Percentiles rank a stretch among this genome's conserved stretches.
phyloP scores from a whole-genome alignment of 2,113 vertebrate species.

The Toxotes chatareus region DNA sequence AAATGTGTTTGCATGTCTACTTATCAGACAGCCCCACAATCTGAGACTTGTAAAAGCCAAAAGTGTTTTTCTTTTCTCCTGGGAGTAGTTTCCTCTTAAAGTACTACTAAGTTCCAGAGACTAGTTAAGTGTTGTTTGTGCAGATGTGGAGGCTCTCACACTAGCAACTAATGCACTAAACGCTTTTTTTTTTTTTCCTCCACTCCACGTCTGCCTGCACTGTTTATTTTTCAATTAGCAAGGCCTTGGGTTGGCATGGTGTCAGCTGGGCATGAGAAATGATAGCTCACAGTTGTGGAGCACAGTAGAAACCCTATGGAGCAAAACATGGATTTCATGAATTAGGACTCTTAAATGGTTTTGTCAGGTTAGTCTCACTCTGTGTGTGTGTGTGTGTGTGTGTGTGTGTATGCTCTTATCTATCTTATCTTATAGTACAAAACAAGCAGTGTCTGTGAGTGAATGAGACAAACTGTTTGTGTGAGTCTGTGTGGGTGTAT shows the following conservation, averaged over 20 bases:
- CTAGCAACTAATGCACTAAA: constrained; percentile 2
- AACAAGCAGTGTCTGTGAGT: no score
- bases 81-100: constrained; percentile 43
- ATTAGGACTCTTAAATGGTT: not conserved
- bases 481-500: no score
- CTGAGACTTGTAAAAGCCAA: not conserved
- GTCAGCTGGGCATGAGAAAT: constrained; percentile 16
- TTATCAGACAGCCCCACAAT: constrained; percentile 25
- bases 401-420: no score
- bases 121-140: constrained; percentile 42
- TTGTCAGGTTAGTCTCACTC: not conserved
- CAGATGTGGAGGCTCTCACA: constrained; percentile 32
- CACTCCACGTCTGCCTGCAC: constrained; percentile 4
- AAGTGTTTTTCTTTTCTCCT: constrained; percentile 29
- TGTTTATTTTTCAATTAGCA: constrained; percentile 56
- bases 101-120: not conserved
- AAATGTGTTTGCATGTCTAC: constrained; percentile 34
- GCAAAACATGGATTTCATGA: no score
- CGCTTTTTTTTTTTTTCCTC: not conserved
- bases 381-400: no score
- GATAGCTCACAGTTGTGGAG: not conserved
- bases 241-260: constrained; percentile 15
- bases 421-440: no score
- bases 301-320: not conserved
- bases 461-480: no score